phyloP scores from a whole-genome alignment of 2,797 vertebrate species.

The Platalea minor region DNA sequence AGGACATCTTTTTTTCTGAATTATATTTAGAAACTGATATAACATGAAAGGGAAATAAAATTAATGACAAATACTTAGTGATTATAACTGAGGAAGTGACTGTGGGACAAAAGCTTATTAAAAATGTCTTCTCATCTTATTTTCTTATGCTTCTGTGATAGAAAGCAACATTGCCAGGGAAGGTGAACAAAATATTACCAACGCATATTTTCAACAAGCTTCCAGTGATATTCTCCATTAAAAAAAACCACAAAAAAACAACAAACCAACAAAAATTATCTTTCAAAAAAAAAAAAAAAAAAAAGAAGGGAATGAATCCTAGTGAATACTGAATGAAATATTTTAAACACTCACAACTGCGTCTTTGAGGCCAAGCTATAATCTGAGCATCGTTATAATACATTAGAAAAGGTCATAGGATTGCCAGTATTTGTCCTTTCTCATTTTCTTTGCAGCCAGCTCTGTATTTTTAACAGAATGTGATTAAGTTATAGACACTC shows the following conservation, averaged over 20 bases:
- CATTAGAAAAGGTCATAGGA: background rate
- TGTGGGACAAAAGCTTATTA: background rate
- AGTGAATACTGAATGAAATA: background rate
- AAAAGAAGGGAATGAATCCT: background rate
- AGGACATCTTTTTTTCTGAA: background rate
- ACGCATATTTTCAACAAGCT: background rate
- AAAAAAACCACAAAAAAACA: background rate
- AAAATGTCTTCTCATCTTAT: background rate
- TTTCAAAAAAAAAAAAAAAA: background rate
- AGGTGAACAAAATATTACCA: background rate
- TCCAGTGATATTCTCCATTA: background rate
- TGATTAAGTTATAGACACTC: background rate
- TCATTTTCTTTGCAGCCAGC: background rate
- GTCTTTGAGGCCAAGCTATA: background rate
- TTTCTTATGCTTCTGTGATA: background rate
- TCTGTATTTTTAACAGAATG: background rate
- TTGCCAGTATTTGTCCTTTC: background rate
- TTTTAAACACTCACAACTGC: background rate
- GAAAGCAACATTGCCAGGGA: background rate
- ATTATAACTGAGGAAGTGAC: background rate
- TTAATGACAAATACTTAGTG: background rate
- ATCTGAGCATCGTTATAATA: rapidly evolving
- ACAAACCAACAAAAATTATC: background rate
- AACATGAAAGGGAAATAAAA: background rate
- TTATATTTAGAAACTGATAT: background rate